phyloP scores from a whole-genome alignment of 2,113 vertebrate genomes.

The Vulpes vulpes region DNA sequence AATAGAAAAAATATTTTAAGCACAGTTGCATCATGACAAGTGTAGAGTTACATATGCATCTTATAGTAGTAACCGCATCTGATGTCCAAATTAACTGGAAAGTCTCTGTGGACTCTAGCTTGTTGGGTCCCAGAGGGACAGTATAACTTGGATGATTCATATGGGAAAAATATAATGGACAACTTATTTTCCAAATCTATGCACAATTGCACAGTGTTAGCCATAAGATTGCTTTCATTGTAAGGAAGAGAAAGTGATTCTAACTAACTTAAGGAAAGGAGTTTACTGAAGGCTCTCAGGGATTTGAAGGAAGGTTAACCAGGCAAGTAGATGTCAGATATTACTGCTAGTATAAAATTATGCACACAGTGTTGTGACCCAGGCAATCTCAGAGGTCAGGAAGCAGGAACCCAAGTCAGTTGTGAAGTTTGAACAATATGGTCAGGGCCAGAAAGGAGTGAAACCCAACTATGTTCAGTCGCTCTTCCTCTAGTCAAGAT shows the following conservation, averaged over 20 bases:
- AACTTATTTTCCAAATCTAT: not conserved
- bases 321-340: not conserved
- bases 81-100: not conserved
- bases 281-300: not conserved
- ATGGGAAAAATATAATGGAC: not conserved
- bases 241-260: not conserved
- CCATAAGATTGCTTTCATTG: not conserved
- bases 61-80: not conserved
- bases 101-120: not conserved
- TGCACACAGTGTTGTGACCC: rapidly evolving
- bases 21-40: not conserved
- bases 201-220: not conserved
- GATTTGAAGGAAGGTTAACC: not conserved
- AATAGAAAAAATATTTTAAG: not conserved
- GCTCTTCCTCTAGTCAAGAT: not conserved
- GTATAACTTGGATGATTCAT: not conserved
- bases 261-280: not conserved
- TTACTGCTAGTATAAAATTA: not conserved
- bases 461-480: not conserved
- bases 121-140: not conserved
- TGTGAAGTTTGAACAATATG: not conserved
- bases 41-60: too few relatives aligned
- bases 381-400: not conserved
- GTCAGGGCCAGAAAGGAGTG: too few relatives aligned
- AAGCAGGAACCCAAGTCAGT: not conserved